Base-by-base conservation (phyloP, 2,888 invertebrate species). In the Troglohyphantes excavatus region DNA sequence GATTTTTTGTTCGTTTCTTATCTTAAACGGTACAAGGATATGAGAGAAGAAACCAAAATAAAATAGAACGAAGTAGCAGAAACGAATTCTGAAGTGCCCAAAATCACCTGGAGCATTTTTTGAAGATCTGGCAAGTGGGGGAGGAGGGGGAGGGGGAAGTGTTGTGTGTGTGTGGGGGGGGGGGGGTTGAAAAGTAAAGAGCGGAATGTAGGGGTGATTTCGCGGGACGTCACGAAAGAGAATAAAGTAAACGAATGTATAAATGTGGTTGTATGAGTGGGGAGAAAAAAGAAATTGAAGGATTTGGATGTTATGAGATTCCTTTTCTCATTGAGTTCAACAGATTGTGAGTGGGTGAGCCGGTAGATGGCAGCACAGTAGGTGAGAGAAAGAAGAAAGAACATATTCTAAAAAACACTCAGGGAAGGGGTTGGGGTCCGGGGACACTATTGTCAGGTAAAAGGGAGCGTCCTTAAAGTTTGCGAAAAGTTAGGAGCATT, bases 31-130 rank as follows among this genome's bases (percentile, higher is more conserved):
- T 46, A 46, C 53, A 53, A 13, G n/a, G 53, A 53, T n/a, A n/a
- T 53, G 53, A 23, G 23, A 43, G 70, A 70, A 63, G 63, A 7
- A 63, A 63, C 26, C 11, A 21, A 63, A 63, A 63, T 26, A 63
- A 63, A 21, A 43, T 19, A 43, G 43, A 76, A 76, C 27, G 61
- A 63, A 76, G 33, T 61, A 76, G 76, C 29, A 33, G 76, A 73
- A 76, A 33, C 61, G 76, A 76, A 76, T 76, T 76, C 61, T 61
- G 59, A 61, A 76, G 61, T 59, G 59, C 33, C 63, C 61, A 29
- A 63, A 76, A 76, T 76, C 76, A 59, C 76, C 76, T 13, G 19
- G 21, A 61, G 76, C 76, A 63, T 61, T 76, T 76, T 63, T 76
- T 33, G 63, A 61, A 76, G 61, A 76, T 76, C 61, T 43, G 26